phyloP scores from a whole-genome alignment of 2,113 vertebrate species.

The Elephas maximus region DNA sequence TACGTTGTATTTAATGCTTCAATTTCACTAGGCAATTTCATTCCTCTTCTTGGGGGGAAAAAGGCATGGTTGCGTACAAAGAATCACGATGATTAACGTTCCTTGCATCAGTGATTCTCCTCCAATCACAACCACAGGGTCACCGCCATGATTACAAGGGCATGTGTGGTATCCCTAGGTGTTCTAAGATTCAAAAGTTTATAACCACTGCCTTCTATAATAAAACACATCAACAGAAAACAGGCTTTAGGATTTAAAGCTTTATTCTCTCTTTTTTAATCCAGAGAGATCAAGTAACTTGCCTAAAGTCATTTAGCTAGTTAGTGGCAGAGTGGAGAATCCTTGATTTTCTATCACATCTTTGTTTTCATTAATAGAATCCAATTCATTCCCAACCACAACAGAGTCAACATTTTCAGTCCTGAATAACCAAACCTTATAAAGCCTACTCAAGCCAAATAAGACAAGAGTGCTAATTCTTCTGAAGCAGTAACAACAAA shows the following conservation, averaged over 20 bases:
- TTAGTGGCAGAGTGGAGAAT: background rate
- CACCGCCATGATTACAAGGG: background rate
- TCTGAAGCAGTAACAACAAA: background rate
- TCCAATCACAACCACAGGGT: conserved; percentile 37
- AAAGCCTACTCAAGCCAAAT: background rate
- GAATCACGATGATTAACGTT: conserved; percentile 33
- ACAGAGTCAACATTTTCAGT: background rate
- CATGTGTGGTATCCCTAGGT: background rate
- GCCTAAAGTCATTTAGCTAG: background rate
- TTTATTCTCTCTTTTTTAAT: background rate
- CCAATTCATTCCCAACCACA: conserved; percentile 25
- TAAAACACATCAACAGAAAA: conserved; percentile 37
- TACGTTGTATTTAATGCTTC: conserved; percentile 50
- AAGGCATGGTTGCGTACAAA: background rate
- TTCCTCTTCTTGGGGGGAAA: conserved; percentile 33
- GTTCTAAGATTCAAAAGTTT: conserved; percentile 41
- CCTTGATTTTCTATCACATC: background rate
- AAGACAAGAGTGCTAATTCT: background rate
- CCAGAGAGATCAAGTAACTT: background rate
- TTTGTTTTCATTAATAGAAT: conserved; percentile 49
- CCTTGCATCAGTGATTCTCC: background rate
- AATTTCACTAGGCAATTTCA: conserved; percentile 56
- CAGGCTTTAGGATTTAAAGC: conserved; percentile 43
- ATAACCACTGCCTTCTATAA: background rate
- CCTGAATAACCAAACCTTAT: background rate